phyloP scores from a whole-genome alignment of 2,888 invertebrate species.

The Andrena fulva region DNA sequence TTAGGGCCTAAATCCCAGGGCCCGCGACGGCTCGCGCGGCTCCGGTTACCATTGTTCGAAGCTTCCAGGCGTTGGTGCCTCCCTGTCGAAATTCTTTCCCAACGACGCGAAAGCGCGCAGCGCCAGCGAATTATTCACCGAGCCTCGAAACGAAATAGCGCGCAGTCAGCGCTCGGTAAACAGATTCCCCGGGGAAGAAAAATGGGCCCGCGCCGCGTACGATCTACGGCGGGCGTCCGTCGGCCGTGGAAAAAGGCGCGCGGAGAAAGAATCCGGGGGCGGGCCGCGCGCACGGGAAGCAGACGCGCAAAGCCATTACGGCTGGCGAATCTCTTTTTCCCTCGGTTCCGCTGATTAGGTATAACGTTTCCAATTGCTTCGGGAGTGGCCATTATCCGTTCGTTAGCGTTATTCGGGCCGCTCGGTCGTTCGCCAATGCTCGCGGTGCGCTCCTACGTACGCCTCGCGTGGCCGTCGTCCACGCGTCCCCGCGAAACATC shows the following conservation, averaged over 20 bases:
- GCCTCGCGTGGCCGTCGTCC: not conserved
- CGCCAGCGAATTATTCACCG: no score
- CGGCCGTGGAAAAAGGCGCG: not conserved
- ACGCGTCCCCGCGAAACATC: constrained; percentile 15
- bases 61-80: no score
- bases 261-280: not conserved
- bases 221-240: not conserved
- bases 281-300: not conserved
- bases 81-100: no score
- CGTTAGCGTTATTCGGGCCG: constrained; percentile 15
- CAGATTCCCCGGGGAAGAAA: not conserved
- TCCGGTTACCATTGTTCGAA: no score
- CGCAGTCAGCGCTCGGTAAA: no score
- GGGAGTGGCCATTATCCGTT: constrained; percentile 8
- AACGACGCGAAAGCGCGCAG: no score
- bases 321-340: not conserved
- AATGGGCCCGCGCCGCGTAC: not conserved
- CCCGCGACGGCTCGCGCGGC: no score
- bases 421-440: constrained; percentile 40
- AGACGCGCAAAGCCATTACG: not conserved
- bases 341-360: not conserved
- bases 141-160: no score
- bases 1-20: no score
- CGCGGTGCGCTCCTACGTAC: not conserved
- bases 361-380: not conserved